Evolutionary conservation across 1,140 invertebrate genomes (phyloP).

Genomic region (Dryas iulia): DNA sequence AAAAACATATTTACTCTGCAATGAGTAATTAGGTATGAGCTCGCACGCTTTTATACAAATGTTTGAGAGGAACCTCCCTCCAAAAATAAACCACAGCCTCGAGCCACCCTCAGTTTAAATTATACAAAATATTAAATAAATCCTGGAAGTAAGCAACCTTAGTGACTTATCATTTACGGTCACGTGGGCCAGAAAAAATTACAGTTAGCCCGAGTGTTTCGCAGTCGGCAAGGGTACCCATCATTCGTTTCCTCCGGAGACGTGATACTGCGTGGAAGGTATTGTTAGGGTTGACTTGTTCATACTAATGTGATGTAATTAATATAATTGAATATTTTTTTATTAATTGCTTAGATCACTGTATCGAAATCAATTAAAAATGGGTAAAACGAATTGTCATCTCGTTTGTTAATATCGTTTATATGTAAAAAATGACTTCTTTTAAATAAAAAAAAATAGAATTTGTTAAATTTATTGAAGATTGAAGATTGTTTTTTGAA

Average conservation of each 20-base stretch:
- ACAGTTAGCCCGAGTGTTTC: slow-evolving; percentile 34
- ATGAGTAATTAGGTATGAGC: background rate
- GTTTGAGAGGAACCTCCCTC: background rate
- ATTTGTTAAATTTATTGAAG: no score
- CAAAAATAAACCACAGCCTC: background rate
- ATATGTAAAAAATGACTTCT: no score
- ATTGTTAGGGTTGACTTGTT: slow-evolving; percentile 5
- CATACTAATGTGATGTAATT: background rate
- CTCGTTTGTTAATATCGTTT: no score
- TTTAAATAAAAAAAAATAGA: no score
- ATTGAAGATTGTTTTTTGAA: no score
- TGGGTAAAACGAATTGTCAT: no score
- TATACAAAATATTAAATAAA: slow-evolving; percentile 3
- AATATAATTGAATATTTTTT: background rate
- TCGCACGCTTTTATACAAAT: background rate
- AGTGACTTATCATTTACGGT: slow-evolving; percentile 12
- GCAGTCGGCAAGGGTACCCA: slow-evolving; percentile 42
- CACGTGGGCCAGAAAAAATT: slow-evolving; percentile 17
- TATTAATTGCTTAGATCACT: no score
- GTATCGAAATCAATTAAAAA: no score
- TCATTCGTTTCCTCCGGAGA: slow-evolving; percentile 55
- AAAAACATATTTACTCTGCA: background rate
- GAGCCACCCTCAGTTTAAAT: background rate
- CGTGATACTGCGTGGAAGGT: slow-evolving; percentile 37
- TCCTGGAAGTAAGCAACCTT: background rate